phyloP scores from a whole-genome alignment of 2,797 vertebrate species.

The Pipistrellus kuhlii region DNA sequence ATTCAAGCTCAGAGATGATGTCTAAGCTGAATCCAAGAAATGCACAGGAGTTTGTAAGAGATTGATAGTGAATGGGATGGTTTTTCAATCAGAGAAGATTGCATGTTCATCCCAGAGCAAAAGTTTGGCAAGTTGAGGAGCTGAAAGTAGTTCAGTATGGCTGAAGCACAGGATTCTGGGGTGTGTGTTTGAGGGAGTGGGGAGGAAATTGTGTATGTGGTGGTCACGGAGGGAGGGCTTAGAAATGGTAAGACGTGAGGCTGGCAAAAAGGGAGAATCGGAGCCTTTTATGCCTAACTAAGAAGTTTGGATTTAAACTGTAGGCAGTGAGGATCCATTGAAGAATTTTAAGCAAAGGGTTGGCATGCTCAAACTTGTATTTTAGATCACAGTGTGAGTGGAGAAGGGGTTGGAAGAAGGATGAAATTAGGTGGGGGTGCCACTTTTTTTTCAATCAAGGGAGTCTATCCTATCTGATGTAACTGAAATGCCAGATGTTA shows the following conservation, averaged over 20 bases:
- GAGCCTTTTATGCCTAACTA: neutral
- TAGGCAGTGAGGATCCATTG: neutral
- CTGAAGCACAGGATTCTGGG: neutral
- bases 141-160: neutral
- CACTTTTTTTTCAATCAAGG: constrained; percentile 14
- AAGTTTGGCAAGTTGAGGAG: neutral
- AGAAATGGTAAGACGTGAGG: neutral
- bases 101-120: neutral
- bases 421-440: neutral
- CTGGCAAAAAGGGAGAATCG: neutral
- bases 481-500: neutral
- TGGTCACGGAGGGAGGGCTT: neutral
- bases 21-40: neutral
- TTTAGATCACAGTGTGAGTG: constrained; percentile 5
- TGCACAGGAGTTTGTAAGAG: neutral
- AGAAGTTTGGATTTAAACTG: constrained; percentile 21
- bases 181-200: neutral
- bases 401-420: neutral
- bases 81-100: neutral
- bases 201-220: neutral
- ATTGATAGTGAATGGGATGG: neutral
- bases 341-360: constrained; percentile 15
- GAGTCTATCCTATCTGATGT: neutral
- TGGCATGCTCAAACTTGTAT: neutral
- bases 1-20: neutral